A percentile compares a stretch with the other conserved stretches of the same genome.
These are phyloP conservation scores for Eospalax fontanierii DNA, from an alignment of 2,797 vertebrate species.

Conservation along the genomic window DNA sequence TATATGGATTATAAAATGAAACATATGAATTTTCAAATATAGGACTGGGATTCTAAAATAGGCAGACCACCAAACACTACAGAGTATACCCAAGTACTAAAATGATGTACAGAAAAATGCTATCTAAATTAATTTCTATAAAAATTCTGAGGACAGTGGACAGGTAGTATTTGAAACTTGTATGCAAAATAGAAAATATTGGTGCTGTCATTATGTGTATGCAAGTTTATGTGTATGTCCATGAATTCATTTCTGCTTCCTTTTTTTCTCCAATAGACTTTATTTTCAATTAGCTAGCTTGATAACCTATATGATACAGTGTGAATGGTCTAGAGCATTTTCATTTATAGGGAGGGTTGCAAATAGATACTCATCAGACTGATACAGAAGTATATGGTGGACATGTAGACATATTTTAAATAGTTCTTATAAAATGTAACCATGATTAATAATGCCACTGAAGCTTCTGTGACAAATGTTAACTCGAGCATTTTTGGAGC, in stretches of 20 bases:
- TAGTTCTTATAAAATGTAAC: constrained; percentile 15
- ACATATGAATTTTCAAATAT: constrained; percentile 33
- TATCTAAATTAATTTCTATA: constrained; percentile 3
- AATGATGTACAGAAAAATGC: constrained; percentile 41
- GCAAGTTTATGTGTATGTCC: background rate
- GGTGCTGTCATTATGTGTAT: background rate
- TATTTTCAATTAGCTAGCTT: constrained; percentile 19
- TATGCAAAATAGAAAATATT: constrained; percentile 23
- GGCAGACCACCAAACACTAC: constrained; percentile 42
- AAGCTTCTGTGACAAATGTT: constrained; percentile 55
- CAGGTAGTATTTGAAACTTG: constrained; percentile 11
- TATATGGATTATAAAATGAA: constrained; percentile 64
- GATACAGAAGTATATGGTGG: constrained; percentile 71
- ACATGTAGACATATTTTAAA: constrained; percentile 68
- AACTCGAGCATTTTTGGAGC: constrained; percentile 80
- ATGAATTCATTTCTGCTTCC: background rate
- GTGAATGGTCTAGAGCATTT: background rate
- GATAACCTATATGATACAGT: background rate
- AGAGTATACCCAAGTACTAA: constrained; percentile 53
- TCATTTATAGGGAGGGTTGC: constrained; percentile 27
- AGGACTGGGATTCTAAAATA: constrained; percentile 58
- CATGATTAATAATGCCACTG: constrained; percentile 36
- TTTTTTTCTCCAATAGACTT: constrained; percentile 5
- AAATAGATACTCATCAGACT: constrained; percentile 36
- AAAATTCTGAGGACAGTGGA: constrained; percentile 8